Conservation (phyloP, 2,113 vertebrate genomes). For the Trematomus loennbergii region DNA sequence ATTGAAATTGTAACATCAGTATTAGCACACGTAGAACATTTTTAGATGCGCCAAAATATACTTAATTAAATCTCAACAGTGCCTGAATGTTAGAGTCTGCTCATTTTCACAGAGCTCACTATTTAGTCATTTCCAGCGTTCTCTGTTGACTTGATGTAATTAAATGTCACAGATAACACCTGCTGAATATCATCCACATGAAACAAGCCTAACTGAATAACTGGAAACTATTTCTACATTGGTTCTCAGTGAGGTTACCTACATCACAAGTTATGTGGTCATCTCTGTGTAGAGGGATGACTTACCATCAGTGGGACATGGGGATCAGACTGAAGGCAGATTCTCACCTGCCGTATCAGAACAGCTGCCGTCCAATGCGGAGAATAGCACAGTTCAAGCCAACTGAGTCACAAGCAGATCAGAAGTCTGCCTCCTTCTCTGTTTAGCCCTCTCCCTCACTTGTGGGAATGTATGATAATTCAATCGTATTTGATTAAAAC, state of each 20-base stretch:
- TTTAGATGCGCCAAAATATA: background rate
- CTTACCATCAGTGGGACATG: slow-evolving; percentile 5
- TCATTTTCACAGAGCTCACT: background rate
- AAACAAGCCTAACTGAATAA: background rate
- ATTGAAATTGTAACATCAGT: background rate
- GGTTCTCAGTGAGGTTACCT: background rate
- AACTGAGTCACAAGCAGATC: background rate
- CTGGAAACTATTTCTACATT: background rate
- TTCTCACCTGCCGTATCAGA: slow-evolving; percentile 15
- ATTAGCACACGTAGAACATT: background rate
- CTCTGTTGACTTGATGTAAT: background rate
- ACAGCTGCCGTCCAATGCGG: slow-evolving; percentile 29
- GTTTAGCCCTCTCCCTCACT: background rate
- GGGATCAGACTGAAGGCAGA: slow-evolving; percentile 6
- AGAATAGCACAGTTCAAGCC: background rate
- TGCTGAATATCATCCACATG: background rate
- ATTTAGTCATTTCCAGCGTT: background rate
- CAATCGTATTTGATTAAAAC: background rate
- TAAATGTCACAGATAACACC: background rate
- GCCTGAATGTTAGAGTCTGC: background rate
- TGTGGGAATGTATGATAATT: background rate
- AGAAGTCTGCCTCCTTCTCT: background rate
- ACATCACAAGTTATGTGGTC: background rate
- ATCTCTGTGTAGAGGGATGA: slow-evolving; percentile 20
- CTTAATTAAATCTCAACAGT: background rate